phyloP scores from a whole-genome alignment of 2,113 vertebrate species.

The Tretioscincus oriximinensis region DNA sequence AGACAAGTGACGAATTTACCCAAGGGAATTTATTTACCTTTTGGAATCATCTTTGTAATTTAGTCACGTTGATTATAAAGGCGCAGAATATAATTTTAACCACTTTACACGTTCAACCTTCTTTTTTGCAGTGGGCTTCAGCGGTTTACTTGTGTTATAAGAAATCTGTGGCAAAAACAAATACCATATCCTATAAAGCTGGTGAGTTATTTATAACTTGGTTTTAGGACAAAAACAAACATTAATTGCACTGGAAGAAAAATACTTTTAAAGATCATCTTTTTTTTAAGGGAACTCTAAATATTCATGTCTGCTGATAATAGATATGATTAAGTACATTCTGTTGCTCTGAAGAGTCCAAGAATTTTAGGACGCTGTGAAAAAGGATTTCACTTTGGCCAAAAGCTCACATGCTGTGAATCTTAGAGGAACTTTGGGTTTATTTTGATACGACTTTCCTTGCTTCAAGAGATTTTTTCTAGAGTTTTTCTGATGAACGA shows the following conservation, averaged over 20 bases:
- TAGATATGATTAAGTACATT: neutral
- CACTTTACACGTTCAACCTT: slow-evolving; percentile 26
- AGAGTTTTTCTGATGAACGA: neutral
- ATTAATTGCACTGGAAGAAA: neutral
- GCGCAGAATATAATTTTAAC: neutral
- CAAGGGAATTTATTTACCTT: neutral
- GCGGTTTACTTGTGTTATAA: slow-evolving; percentile 97
- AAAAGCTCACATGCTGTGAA: neutral
- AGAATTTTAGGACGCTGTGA: neutral
- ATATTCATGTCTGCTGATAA: neutral
- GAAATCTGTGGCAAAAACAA: slow-evolving; percentile 97
- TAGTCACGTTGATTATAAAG: neutral
- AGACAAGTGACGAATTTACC: no score
- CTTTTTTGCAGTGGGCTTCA: slow-evolving; percentile 90
- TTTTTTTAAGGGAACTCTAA: neutral
- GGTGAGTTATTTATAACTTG: slow-evolving; percentile 75
- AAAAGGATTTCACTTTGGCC: neutral
- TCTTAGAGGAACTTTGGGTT: neutral
- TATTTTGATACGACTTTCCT: neutral
- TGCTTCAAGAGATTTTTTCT: neutral
- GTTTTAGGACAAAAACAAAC: neutral
- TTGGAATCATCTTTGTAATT: no score
- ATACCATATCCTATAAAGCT: slow-evolving; percentile 96
- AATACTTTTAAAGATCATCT: neutral
- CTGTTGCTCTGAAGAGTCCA: neutral